Evolutionary conservation across 1,140 invertebrate genomes (phyloP).

Genomic region (Atopsyche davidsoni): DNA sequence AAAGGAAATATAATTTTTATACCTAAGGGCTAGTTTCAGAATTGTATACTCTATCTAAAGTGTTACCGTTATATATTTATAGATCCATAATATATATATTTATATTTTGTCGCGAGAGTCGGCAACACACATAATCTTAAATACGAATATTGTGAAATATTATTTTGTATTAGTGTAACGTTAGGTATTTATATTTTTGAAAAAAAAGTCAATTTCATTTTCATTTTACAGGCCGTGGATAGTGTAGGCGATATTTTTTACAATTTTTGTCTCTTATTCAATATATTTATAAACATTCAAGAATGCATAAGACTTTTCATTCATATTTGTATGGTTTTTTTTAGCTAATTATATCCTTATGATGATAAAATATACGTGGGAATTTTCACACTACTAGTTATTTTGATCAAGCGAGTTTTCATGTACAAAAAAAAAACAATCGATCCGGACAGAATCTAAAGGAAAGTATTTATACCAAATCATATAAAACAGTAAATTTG

Average conservation of each 20-base stretch:
- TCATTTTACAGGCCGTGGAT: conserved; percentile 3
- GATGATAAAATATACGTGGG: neutral
- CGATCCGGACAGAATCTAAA: conserved; percentile 1
- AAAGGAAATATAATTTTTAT: no score
- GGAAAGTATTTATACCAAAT: neutral
- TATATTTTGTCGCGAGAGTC: no score
- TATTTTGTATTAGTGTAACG: neutral
- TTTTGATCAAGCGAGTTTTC: neutral
- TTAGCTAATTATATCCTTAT: conserved; percentile 8
- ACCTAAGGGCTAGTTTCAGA: no score
- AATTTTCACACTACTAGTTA: neutral
- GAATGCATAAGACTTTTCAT: conserved; percentile 14
- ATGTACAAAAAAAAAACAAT: neutral
- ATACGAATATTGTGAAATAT: neutral
- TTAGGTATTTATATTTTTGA: no score
- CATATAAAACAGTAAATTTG: conserved; percentile 9
- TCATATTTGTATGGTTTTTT: neutral
- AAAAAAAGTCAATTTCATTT: conserved; percentile 1
- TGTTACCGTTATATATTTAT: no score
- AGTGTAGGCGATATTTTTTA: neutral
- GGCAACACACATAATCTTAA: no score
- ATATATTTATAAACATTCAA: conserved; percentile 4
- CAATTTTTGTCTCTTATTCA: neutral
- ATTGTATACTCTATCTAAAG: no score
- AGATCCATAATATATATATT: no score